Base-by-base conservation (phyloP, 2,888 invertebrate species). In the Drosophila ezoana region DNA sequence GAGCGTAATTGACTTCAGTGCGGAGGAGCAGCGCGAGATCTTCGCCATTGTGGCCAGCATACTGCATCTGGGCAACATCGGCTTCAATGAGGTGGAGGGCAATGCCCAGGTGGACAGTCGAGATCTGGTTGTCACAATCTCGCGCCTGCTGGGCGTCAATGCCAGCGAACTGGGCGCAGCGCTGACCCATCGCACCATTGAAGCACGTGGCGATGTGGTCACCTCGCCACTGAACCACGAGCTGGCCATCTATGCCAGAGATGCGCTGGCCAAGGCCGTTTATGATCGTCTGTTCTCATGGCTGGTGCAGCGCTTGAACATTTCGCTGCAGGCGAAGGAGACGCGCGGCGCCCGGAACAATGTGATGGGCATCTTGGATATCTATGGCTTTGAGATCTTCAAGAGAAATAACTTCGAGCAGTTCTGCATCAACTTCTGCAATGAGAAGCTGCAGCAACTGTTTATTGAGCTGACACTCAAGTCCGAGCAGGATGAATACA, bases 341-440 rank as follows among this genome's bases (percentile, higher is more conserved):
- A 93, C 93, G 45, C 93, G 93, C 5, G 81, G 80, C 0, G 82
- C 89, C 1, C 92, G 93, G 0, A 93, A 93, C 67, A 95, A 95
- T 20, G 96, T 97, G 0, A 97, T 98, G 93, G 98, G 98, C 2
- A 97, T 98, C 79, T 93, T 98, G 76, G 98, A 98, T 91, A 98
- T 98, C 84, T 98, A 98, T 87, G 98, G 98, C 51, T 98, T 98
- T 91, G 98, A 98, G 92, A 97, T 98, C 76, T 98, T 98, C 93
- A 95, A 96, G 56, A 95, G 95, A 79, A 98, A 98, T 90, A 96
- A 96, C 95, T 92, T 90, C 68, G 91, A 92, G 91, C 98, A 98
- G 92, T 96, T 98, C 91, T 98, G 98, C 93, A 98, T 98, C 72
- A 98, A 98, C 93, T 98, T 96, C 93, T 98, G 98, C 92, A 98